A percentile compares a stretch with the other conserved stretches of the same genome.
Evolutionary conservation across 2,888 invertebrate genomes (phyloP).

Genomic region (Ophioninae sp.): DNA sequence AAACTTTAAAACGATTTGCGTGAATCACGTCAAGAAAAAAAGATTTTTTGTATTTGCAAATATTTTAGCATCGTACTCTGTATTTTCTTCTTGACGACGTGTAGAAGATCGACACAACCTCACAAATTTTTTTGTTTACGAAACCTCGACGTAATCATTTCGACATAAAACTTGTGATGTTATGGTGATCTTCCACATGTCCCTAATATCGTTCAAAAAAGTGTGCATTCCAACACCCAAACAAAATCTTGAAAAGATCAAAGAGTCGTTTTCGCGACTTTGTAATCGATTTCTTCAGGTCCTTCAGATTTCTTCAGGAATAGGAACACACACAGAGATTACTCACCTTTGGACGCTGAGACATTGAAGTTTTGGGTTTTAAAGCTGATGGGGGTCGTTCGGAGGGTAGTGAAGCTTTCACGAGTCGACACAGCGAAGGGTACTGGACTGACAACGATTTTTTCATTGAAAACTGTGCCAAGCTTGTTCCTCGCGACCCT

Average conservation of each 20-base stretch:
- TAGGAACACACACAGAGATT: background rate
- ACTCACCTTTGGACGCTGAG: conserved; percentile 70
- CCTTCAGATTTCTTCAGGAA: too few species aligned
- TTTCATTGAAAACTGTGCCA: conserved; percentile 78
- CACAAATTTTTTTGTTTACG: too few species aligned
- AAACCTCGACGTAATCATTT: too few species aligned
- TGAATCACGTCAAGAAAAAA: background rate
- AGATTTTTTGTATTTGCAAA: background rate
- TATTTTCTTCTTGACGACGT: background rate
- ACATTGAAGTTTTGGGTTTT: conserved; percentile 71
- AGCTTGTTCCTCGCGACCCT: conserved; percentile 74
- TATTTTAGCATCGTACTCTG: background rate
- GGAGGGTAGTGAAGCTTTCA: conserved; percentile 78
- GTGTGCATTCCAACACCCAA: too few species aligned
- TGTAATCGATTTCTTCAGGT: too few species aligned
- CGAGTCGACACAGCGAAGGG: conserved; percentile 76
- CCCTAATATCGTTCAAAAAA: too few species aligned
- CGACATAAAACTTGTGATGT: too few species aligned
- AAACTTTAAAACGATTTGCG: background rate
- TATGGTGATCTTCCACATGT: too few species aligned
- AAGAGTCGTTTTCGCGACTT: too few species aligned
- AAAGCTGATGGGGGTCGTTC: conserved; percentile 75
- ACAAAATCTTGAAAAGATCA: too few species aligned
- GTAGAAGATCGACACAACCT: too few species aligned
- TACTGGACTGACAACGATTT: conserved; percentile 78